Conservation (phyloP, 2,888 invertebrate genomes). For the Cloeon dipterum region DNA sequence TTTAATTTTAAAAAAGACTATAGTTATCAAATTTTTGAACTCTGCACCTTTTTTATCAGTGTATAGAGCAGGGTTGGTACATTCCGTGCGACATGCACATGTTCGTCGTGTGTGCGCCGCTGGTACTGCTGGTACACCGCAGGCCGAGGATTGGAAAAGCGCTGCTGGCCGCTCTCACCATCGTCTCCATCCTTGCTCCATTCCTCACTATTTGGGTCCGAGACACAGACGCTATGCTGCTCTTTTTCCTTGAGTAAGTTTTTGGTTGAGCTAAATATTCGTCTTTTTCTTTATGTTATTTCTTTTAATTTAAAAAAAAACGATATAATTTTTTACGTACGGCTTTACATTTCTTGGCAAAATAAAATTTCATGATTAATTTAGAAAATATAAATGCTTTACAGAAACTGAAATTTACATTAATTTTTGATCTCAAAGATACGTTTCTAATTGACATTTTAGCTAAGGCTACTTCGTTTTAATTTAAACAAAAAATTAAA, state of each 20-base stretch:
- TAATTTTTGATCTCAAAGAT: no score
- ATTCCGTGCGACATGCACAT: constrained; percentile 46
- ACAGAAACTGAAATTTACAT: no score
- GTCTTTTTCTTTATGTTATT: no score
- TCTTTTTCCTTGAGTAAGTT: constrained; percentile 31
- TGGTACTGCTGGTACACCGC: constrained; percentile 14
- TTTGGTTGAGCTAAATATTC: not conserved
- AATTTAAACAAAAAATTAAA: no score
- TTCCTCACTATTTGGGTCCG: constrained; percentile 26
- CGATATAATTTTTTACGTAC: no score
- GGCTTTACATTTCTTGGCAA: not conserved
- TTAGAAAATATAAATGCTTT: no score
- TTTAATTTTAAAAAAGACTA: not conserved
- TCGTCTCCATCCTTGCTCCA: constrained; percentile 23
- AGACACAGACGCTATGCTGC: constrained; percentile 24
- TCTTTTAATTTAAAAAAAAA: no score
- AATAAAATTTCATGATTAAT: no score
- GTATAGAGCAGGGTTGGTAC: constrained; percentile 42
- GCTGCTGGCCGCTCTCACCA: constrained; percentile 16
- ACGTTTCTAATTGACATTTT: no score
- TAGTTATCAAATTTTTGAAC: no score
- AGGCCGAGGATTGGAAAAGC: constrained; percentile 16
- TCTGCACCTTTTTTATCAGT: constrained; percentile 27
- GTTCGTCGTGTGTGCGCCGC: constrained; percentile 27
- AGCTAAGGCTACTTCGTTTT: no score